phyloP scores from a whole-genome alignment of 2,888 invertebrate species.

The Ormyrus pomaceus region DNA sequence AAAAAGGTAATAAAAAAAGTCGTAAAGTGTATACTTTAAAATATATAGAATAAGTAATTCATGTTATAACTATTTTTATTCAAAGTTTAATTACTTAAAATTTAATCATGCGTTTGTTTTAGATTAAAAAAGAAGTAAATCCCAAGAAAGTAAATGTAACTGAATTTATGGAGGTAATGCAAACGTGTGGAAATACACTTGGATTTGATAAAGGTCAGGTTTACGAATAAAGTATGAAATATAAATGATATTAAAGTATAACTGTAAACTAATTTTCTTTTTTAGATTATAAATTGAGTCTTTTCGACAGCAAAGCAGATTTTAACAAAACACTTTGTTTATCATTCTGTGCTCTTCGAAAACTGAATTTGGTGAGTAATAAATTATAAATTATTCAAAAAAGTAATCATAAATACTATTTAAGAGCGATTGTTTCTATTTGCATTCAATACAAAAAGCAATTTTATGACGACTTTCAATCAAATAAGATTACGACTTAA shows the following conservation, averaged over 20 bases:
- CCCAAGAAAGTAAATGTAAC: conserved; percentile 20
- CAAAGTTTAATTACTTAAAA: no score
- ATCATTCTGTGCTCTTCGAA: conserved; percentile 20
- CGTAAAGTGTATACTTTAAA: no score
- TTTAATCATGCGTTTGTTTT: no score
- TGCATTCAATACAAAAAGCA: no score
- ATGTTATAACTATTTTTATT: no score
- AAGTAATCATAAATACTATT: background rate
- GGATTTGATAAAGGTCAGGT: conserved; percentile 20
- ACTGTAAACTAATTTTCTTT: background rate
- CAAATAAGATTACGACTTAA: background rate
- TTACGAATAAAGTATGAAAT: background rate
- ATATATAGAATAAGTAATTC: no score
- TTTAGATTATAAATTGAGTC: conserved; percentile 2
- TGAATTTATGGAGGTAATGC: conserved; percentile 25
- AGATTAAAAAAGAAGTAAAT: conserved; percentile 20
- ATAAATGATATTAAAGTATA: no score
- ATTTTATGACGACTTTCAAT: no score
- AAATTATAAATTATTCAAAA: background rate
- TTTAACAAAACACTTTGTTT: conserved; percentile 14
- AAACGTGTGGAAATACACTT: conserved; percentile 18
- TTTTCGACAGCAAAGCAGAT: conserved; percentile 24
- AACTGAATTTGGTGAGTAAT: conserved; percentile 12
- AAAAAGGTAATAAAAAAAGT: no score
- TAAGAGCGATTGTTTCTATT: no score